Percentiles rank a stretch among this genome's conserved stretches.
Conservation (phyloP, 2,888 invertebrate species). For the Blastobasis lacticolella region DNA sequence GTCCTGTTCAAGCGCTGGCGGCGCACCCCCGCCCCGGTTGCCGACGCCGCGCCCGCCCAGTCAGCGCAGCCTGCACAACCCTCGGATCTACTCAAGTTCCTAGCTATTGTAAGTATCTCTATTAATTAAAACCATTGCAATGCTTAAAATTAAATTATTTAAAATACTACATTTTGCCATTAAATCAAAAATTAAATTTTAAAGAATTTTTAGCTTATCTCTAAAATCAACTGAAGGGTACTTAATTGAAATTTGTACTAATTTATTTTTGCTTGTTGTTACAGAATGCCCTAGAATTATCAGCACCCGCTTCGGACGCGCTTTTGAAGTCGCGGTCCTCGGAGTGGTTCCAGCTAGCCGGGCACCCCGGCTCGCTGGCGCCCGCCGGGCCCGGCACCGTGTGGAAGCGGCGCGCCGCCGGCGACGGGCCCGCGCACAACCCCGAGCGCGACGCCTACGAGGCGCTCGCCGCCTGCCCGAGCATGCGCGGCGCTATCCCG, state of each 20-base stretch:
- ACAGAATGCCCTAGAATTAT: conserved; percentile 92
- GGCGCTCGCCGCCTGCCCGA: conserved; percentile 82
- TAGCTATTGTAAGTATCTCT: conserved; percentile 83
- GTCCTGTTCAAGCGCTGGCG: conserved; percentile 66
- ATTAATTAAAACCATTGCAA: not conserved
- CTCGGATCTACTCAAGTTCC: conserved; percentile 78
- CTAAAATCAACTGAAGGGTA: not conserved
- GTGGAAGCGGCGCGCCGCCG: conserved; percentile 89
- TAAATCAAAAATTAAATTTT: not conserved
- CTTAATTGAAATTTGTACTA: not conserved
- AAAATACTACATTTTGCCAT: no score
- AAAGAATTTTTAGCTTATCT: not conserved
- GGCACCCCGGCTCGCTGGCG: conserved; percentile 93
- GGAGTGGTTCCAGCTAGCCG: conserved; percentile 93
- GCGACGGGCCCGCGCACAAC: conserved; percentile 80
- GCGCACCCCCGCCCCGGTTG: conserved; percentile 42
- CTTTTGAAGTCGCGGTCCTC: conserved; percentile 81
- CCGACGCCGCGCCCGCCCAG: conserved; percentile 31
- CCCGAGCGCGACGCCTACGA: conserved; percentile 87
- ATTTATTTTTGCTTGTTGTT: conserved; percentile 38
- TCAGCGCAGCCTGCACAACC: conserved; percentile 45
- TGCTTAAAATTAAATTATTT: no score
- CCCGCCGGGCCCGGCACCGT: conserved; percentile 95
- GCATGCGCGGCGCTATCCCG: conserved; percentile 83
- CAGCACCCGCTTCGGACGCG: conserved; percentile 92